Percentiles rank a stretch among this genome's conserved stretches.
Conservation (phyloP, 2,888 invertebrate species). For the Epinotia bilunana region DNA sequence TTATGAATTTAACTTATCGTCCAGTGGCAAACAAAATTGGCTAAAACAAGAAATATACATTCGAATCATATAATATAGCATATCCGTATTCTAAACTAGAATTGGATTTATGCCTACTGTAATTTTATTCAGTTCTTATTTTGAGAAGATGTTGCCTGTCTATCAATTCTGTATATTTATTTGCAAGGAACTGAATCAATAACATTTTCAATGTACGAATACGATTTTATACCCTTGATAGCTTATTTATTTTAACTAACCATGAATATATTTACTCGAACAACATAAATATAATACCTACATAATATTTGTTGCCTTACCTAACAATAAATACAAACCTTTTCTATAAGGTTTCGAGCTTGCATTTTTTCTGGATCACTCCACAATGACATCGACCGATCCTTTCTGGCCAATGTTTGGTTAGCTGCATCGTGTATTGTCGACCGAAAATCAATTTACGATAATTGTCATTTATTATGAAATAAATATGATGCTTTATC, state of each 20-base stretch:
- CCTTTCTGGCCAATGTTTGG: conserved; percentile 87
- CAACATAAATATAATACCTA: conserved; percentile 59
- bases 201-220: conserved; percentile 3
- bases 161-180: not conserved
- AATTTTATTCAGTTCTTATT: too few species aligned
- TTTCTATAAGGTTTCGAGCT: conserved; percentile 56
- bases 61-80: too few species aligned
- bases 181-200: not conserved
- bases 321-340: conserved; percentile 73
- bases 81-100: too few species aligned
- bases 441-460: conserved; percentile 80
- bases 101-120: too few species aligned
- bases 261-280: conserved; percentile 47
- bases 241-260: conserved; percentile 49
- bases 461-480: conserved; percentile 85
- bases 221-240: conserved; percentile 16
- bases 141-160: too few species aligned
- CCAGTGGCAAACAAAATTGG: too few species aligned
- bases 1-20: too few species aligned
- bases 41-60: too few species aligned
- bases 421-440: conserved; percentile 85
- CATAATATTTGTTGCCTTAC: conserved; percentile 74
- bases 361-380: conserved; percentile 58
- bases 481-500: conserved; percentile 83
- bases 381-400: conserved; percentile 77